Percentiles rank a stretch among this genome's conserved stretches.
Conservation (phyloP, 2,888 invertebrate genomes). For the Empis stercorea region DNA sequence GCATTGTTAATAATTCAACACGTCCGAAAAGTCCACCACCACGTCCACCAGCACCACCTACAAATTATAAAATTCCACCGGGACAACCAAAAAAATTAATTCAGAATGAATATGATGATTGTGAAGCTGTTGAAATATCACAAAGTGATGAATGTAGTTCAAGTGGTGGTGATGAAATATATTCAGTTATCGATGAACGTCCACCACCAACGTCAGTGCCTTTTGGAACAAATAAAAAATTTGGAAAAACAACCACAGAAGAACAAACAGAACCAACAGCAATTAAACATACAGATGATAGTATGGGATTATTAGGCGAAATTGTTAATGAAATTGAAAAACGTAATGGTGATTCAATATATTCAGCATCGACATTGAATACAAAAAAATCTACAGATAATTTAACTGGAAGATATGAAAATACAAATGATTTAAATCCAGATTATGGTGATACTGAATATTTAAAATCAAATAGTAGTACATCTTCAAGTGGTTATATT, state of each 20-base stretch:
- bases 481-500: conserved; percentile 60
- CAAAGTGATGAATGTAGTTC: conserved; percentile 27
- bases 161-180: conserved; percentile 62
- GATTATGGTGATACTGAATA: conserved; percentile 51
- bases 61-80: conserved; percentile 47
- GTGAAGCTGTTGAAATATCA: conserved; percentile 47
- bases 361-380: conserved; percentile 61
- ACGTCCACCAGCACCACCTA: conserved; percentile 47
- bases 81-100: conserved; percentile 26
- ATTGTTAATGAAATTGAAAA: conserved; percentile 81
- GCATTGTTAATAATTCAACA: conserved; percentile 43
- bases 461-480: conserved; percentile 44
- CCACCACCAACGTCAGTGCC: conserved; percentile 37
- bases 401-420: conserved; percentile 36
- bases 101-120: conserved; percentile 61
- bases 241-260: neutral
- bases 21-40: conserved; percentile 68
- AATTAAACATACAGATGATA: conserved; percentile 45
- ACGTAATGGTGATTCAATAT: conserved; percentile 75
- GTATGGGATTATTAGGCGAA: conserved; percentile 68
- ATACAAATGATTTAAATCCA: conserved; percentile 45
- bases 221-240: neutral
- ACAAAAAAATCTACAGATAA: conserved; percentile 38
- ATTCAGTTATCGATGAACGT: conserved; percentile 74
- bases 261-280: conserved; percentile 6